These are phyloP conservation scores for Notolabrus celidotus DNA, from an alignment of 2,797 vertebrate genomes.

Conservation along the genomic window DNA sequence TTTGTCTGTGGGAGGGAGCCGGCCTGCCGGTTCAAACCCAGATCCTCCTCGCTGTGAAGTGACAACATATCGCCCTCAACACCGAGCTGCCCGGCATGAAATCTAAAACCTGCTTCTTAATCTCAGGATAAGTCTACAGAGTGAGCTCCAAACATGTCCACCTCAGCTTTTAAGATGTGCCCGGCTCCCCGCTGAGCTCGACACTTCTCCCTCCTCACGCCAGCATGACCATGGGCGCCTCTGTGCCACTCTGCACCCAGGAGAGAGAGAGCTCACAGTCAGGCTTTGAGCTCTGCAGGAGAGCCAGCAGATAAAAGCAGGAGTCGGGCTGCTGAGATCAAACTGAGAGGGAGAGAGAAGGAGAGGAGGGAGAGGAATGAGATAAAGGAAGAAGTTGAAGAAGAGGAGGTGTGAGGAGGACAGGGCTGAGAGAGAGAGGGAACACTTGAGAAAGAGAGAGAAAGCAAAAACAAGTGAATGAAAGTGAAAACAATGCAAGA, in stretches of 20 bases:
- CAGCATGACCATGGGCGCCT: neutral
- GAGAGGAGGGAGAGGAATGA: neutral
- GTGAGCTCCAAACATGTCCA: neutral
- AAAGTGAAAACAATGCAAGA: neutral
- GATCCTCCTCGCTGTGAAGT: no score
- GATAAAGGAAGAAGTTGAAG: neutral
- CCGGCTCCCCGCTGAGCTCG: neutral
- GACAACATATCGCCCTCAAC: neutral
- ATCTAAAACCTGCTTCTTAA: neutral
- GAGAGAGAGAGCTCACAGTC: neutral
- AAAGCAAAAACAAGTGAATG: neutral
- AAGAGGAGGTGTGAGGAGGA: neutral
- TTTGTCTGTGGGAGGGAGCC: no score
- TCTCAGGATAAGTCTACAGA: neutral
- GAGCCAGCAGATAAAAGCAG: neutral
- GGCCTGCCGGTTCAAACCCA: no score
- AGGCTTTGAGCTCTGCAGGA: slow-evolving; percentile 3
- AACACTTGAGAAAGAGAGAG: neutral
- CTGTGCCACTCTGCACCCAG: neutral
- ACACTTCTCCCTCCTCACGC: neutral
- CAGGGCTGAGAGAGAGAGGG: neutral
- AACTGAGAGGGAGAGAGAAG: neutral
- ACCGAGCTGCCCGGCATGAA: neutral
- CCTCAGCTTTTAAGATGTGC: neutral
- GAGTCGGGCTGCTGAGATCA: neutral